Evolutionary conservation across 2,113 vertebrate genomes (phyloP), one percentile per base, ranked within the genome.

Genomic region (Poeciliopsis prolifica): DNA sequence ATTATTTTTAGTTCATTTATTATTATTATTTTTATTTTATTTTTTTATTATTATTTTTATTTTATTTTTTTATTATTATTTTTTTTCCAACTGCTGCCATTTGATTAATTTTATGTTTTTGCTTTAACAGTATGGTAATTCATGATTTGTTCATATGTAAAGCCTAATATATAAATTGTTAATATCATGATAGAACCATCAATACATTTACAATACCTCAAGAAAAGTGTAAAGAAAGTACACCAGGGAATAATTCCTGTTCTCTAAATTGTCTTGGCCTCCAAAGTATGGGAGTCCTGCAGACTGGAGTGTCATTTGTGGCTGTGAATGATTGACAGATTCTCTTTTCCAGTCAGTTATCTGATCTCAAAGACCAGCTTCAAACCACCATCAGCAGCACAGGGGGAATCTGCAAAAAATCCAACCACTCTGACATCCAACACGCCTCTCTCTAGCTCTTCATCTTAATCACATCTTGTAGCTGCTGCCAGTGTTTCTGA

Each of bases 381-480:
- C 79, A 69, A 78, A 86, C 68, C 81, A 72, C 84, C 87, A 84
- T 80, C 85, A 75, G 75, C 66, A 26, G 79, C 35, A 11, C 79
- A 35, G 71, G 68, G 78, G 44, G 69, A 73, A 75, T 84, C 79
- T 72, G 74, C 81, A 75, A 65, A 44, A 75, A 79, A 1, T 26
- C 48, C 68, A 40, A 62, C 42, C 78, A 65, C 84, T 91, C 64
- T 87, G 89, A 83, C 91, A 89, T 80, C 81, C 44, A 78, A 83
- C 72, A 79, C 24, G 69, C 80, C 78, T 61, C 68, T 71, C 77
- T 81, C 81, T 67, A 74, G 64, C 89, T 88, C 84, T 89, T 79
- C 87, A 73, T 88, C 89, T 89, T 87, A 88, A 88, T 90, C 82
- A 88, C 90, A 88, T 89, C 83, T 83, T 29, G 68, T 70, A 8